Percentiles rank a stretch among this genome's conserved stretches.
These are phyloP conservation scores for Heteropelma amictum DNA, from an alignment of 2,888 invertebrate genomes.

Conservation along the genomic window DNA sequence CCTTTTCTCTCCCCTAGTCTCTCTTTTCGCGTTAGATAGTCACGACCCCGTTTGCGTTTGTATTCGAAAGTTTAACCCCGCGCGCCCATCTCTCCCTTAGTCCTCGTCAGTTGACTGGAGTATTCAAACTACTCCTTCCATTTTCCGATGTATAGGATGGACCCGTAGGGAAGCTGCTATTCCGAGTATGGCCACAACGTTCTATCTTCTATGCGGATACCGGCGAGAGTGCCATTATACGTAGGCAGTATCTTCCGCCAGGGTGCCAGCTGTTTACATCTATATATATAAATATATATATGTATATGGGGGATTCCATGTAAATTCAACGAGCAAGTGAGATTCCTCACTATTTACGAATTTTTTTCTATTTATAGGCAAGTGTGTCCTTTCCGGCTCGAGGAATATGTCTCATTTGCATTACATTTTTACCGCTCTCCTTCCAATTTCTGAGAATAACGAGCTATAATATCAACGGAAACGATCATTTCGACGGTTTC, in stretches of 20 bases:
- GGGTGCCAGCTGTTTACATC: not conserved
- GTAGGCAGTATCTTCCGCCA: not conserved
- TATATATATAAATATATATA: not conserved
- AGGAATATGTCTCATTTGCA: too few relatives aligned
- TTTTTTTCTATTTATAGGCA: too few relatives aligned
- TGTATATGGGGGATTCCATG: too few relatives aligned
- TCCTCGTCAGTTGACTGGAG: constrained; percentile 37
- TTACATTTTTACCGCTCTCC: too few relatives aligned
- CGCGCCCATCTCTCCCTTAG: constrained; percentile 22
- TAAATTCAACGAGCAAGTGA: too few relatives aligned
- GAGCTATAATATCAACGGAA: too few relatives aligned
- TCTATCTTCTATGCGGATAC: constrained; percentile 10
- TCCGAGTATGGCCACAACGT: not conserved
- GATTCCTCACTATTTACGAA: too few relatives aligned
- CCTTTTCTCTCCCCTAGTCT: not conserved
- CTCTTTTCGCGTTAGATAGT: not conserved
- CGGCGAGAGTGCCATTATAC: not conserved
- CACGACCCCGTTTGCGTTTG: constrained; percentile 27
- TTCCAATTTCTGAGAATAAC: too few relatives aligned
- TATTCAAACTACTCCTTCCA: constrained; percentile 21
- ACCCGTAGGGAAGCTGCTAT: constrained; percentile 14
- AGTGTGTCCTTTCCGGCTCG: too few relatives aligned
- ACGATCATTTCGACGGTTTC: too few relatives aligned
- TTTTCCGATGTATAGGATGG: not conserved
- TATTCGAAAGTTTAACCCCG: constrained; percentile 16